Conservation (phyloP, 1,140 invertebrate species). For the Papilio polytes region DNA sequence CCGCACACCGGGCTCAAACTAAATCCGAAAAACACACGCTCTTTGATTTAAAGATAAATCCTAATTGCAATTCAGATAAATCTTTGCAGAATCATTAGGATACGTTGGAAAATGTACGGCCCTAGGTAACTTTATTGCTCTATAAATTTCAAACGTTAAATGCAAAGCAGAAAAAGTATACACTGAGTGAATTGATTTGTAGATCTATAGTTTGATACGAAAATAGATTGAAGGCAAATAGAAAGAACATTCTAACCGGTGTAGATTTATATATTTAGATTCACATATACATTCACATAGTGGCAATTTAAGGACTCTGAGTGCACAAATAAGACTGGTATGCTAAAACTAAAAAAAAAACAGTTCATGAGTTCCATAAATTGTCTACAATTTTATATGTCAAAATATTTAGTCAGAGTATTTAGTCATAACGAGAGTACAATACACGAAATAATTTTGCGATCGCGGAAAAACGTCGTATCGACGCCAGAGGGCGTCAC, state of each 20-base stretch:
- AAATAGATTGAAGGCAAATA: not conserved
- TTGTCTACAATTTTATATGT: not conserved
- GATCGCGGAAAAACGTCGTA: conserved; percentile 42
- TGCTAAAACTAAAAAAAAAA: not conserved
- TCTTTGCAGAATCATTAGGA: conserved; percentile 36
- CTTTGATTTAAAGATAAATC: conserved; percentile 37
- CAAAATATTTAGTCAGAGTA: not conserved
- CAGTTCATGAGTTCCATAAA: not conserved
- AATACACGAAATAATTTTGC: conserved; percentile 35
- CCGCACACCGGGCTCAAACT: conserved; percentile 15
- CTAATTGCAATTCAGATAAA: conserved; percentile 39
- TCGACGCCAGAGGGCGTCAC: conserved; percentile 34
- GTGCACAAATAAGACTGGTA: not conserved
- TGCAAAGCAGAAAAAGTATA: not conserved
- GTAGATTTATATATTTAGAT: not conserved
- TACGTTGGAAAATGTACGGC: conserved; percentile 11
- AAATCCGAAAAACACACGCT: conserved; percentile 32
- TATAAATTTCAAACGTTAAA: conserved; percentile 17
- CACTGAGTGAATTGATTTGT: not conserved
- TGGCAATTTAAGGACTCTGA: no score
- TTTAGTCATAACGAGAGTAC: not conserved
- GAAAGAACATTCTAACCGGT: not conserved
- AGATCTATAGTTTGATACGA: not conserved
- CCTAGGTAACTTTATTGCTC: conserved; percentile 23
- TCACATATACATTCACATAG: no score